These are phyloP conservation scores for Procambarus clarkii DNA, from an alignment of 1,140 invertebrate genomes.

Conservation along the genomic window DNA sequence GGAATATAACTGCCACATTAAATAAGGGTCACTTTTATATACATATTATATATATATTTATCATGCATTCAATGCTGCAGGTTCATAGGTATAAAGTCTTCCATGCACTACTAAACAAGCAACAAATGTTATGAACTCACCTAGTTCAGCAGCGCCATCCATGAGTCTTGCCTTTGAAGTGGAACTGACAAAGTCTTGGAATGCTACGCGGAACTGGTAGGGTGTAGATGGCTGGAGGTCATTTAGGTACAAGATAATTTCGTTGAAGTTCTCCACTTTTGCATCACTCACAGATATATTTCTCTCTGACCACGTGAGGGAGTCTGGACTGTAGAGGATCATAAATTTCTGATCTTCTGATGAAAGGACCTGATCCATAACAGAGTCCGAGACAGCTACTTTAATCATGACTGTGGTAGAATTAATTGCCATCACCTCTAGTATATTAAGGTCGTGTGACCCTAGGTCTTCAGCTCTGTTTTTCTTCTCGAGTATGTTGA, in stretches of 20 bases:
- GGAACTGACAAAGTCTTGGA: constrained; percentile 73
- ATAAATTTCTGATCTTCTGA: constrained; percentile 82
- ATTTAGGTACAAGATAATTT: constrained; percentile 74
- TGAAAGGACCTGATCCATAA: constrained; percentile 41
- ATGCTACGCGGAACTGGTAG: constrained; percentile 75
- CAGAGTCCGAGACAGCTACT: constrained; percentile 45
- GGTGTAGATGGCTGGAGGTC: constrained; percentile 73
- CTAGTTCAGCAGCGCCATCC: constrained; percentile 29
- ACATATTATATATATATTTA: neutral
- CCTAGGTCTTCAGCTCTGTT: constrained; percentile 54
- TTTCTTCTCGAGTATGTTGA: constrained; percentile 44
- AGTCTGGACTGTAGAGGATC: constrained; percentile 59
- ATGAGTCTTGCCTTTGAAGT: constrained; percentile 73
- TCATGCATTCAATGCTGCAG: constrained; percentile 1
- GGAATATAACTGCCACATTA: too few relatives aligned
- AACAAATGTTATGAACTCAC: constrained; percentile 13
- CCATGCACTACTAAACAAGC: constrained; percentile 19
- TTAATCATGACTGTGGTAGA: constrained; percentile 46
- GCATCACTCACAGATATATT: constrained; percentile 40
- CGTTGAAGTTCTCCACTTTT: constrained; percentile 73
- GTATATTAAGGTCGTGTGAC: constrained; percentile 54
- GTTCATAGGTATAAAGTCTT: neutral
- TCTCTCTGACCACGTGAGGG: constrained; percentile 58
- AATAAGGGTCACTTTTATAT: too few relatives aligned
- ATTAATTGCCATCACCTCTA: constrained; percentile 58